Base-by-base conservation (phyloP, 2,888 invertebrate species). In the Thereva nobilitata region DNA sequence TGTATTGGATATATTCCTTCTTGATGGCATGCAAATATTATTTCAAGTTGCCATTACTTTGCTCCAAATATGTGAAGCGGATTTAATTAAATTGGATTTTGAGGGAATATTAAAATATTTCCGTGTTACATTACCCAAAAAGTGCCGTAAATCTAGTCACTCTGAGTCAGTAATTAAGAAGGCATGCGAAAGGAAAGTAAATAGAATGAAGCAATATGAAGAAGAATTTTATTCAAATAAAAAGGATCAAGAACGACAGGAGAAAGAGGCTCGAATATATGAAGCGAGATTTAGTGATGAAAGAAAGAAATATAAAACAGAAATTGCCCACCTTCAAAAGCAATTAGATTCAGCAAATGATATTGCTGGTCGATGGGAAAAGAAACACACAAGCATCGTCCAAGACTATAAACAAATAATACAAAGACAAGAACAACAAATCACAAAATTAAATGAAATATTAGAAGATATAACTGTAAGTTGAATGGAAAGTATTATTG, bases 31-130 rank as follows among this genome's bases (percentile, higher is more conserved):
- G 76, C 94, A 96, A 76, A 93, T 96, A 1, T 83, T 99, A 69
- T 98, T 98, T 82, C 97, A 97, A 87, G 92, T 99, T 55, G 97
- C 97, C 1, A 82, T 99, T 64, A 96, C 97, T 64, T 83, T 99
- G 66, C 85, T 99, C 65, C 93, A 91, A 78, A 92, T 94, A 71
- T 93, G 95, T 69, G 91, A 93, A 76, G 92, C 93, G 74, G 97
- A 98, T 77, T 83, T 99, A 41, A 82, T 98, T 65, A 89, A 90
- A 71, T 84, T 96, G 71, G 99, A 99, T 82, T 99, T 99, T 77
- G 99, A 99, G 82, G 97, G 97, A 12, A 92, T 97, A 67, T 85
- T 99, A 72, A 99, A 98, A 80, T 99, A 97, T 83, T 98, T 99
- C 80, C 89, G 99, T 69, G 97, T 99, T 2, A 92, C 93, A 9